A percentile compares a stretch with the other conserved stretches of the same genome.
phyloP scores from a whole-genome alignment of 2,888 invertebrate genomes.

The Quadroppia sp. region DNA sequence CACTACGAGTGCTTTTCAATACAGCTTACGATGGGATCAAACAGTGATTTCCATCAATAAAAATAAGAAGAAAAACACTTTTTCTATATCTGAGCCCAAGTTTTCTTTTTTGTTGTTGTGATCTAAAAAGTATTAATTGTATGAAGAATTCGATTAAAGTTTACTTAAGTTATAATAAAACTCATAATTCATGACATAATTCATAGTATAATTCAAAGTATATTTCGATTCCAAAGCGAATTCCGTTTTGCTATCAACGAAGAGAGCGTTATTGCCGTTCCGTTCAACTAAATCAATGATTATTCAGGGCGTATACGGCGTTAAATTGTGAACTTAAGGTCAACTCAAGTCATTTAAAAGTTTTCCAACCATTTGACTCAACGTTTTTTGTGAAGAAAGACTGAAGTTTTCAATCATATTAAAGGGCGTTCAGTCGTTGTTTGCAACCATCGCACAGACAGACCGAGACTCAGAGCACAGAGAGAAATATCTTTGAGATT shows the following conservation, averaged over 20 bases:
- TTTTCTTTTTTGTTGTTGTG: neutral
- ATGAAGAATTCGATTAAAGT: neutral
- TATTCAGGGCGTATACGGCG: conserved; percentile 32
- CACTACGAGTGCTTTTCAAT: too few species aligned
- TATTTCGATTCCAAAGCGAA: neutral
- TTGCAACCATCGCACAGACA: neutral
- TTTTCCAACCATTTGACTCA: neutral
- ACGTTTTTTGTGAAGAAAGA: conserved; percentile 16
- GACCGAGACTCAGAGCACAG: neutral
- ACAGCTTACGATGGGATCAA: too few species aligned
- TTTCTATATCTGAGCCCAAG: neutral
- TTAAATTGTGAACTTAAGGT: conserved; percentile 33
- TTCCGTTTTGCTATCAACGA: neutral
- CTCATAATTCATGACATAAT: neutral
- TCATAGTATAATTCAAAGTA: neutral
- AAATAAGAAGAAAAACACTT: neutral
- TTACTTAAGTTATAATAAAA: neutral
- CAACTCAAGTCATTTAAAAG: conserved; percentile 25
- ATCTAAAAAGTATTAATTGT: neutral
- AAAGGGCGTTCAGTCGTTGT: conserved; percentile 28
- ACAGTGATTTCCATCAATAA: conserved; percentile 24
- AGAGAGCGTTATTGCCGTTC: neutral
- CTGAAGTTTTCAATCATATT: conserved; percentile 30
- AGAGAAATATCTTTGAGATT: neutral
- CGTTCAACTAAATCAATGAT: conserved; percentile 33